Evolutionary conservation across 1,140 invertebrate species (phyloP), one percentile per base, ranked within the genome.

Genomic region (Pogonomyrmex californicus): DNA sequence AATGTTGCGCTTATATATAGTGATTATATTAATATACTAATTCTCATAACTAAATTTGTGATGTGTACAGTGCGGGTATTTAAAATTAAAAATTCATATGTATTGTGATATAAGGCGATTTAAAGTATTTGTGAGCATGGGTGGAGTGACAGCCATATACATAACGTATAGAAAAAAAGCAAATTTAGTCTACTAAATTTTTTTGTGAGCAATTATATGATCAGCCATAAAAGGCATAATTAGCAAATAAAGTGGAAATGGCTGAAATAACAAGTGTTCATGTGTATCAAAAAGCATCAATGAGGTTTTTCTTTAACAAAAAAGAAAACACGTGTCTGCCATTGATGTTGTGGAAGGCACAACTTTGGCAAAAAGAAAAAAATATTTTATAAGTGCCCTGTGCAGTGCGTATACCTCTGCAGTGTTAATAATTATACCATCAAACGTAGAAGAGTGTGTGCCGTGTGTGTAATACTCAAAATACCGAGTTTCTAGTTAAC

Each of bases 1-100:
- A 70, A 68, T 62, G 73, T 81, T 88, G 63, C 41, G 73, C 38
- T 63, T 58, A 41, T 51, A 70, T 71, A 44, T 86, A 82, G 87
- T 87, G 85, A 83, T 82, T 71, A 73, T 51, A 86, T 86, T 86
- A 60, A 78, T 83, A 88, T 83, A 89, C 78, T 47, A 78, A 86
- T 83, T 90, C 83, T 17, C 44, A 56, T 87, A 90, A 78, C 66
- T 87, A 73, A 58, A 90, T 89, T 85, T 90, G 88, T 90, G 88
- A 79, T 89, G 88, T 90, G 88, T 90, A 70, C 2, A 90, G 88
- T 90, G 88, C 73, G 88, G 85, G 51, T 58, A 89, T 87, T 90
- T 77, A 71, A 23, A 88, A 85, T 85, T 73, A 78, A 87, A 79
- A 44, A 60, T 78, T 73, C 60, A 54, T 87, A 83, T 85, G 83